phyloP scores from a whole-genome alignment of 2,797 vertebrate species.

The Heteromormyrus szaboi region DNA sequence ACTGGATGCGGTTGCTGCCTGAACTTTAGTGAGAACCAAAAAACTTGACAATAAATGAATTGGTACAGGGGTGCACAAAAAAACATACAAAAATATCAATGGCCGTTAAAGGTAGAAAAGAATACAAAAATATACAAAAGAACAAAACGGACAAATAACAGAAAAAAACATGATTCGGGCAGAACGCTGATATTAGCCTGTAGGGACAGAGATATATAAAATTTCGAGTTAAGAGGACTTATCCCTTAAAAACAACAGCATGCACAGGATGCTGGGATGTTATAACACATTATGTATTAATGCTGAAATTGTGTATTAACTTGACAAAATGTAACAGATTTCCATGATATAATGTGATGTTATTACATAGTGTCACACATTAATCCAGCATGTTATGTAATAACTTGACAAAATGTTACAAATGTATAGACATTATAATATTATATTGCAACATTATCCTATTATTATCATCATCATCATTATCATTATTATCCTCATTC shows the following conservation, averaged over 20 bases:
- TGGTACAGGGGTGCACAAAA: background rate
- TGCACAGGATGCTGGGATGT: background rate
- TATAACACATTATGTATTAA: background rate
- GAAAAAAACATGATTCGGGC: constrained; percentile 32
- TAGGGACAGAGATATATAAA: background rate
- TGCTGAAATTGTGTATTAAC: background rate
- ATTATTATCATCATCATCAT: background rate
- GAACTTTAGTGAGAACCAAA: constrained; percentile 37
- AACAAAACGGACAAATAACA: constrained; percentile 33
- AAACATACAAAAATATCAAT: constrained; percentile 18
- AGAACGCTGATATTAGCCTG: constrained; percentile 50
- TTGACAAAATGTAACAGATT: background rate
- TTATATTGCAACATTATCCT: background rate
- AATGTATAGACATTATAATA: background rate
- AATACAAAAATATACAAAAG: constrained; percentile 27
- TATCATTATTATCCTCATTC: background rate
- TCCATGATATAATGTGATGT: background rate
- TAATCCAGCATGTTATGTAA: background rate
- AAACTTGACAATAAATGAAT: constrained; percentile 26
- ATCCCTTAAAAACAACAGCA: background rate
- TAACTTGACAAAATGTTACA: background rate
- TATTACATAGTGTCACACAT: background rate
- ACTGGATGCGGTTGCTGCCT: constrained; percentile 25
- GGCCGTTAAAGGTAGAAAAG: constrained; percentile 15
- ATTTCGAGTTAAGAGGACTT: background rate